Base-by-base conservation (phyloP, 1,140 invertebrate species). In the Andrena cerasifolii region DNA sequence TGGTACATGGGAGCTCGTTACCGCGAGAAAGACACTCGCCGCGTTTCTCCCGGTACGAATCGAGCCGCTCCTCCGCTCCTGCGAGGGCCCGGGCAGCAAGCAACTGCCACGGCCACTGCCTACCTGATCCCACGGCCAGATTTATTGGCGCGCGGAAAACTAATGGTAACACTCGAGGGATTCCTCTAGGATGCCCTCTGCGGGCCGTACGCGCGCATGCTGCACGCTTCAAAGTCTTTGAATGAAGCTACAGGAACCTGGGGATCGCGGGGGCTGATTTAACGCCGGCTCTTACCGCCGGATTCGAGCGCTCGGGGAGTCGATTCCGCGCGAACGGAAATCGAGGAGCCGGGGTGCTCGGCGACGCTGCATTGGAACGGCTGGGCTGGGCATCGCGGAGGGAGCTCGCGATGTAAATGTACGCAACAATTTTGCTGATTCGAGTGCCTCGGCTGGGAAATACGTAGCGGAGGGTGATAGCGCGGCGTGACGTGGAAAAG, bases 1-100 rank as follows among this genome's bases (percentile, higher is more conserved):
- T 87, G 86, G 68, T 90, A 91, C 90, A 90, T 87, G 90, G 87
- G 86, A 90, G 88, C 90, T 91, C 90, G 90, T 91, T 91, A 91
- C 88, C 84, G 82, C 81, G 71, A 79, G 82, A 76, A 71, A 72
- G 45, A 63, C 40, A 49, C 70, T 3, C 51, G 56, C 62, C 65
- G 72, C 53, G 62, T 76, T 67, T 76, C 62, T 67, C 78, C 59
- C n/a, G 6, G 36, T 47, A 36, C 63, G 53, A 45, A 26, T 59
- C 53, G 40, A 51, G n/a, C 70, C 68, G 83, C 83, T 85, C 68
- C 79, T 79, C 74, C 54, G 45, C 62, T 66, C 40, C 26, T 33
- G 33, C 26, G n/a, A 24, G 59, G 66, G 68, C 70, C n/a, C 82
- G 77, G 80, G 81, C 83, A 81, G 84, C 82, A 88, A 89, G 86